Base-by-base conservation (phyloP, 2,797 vertebrate genomes). In the Enteromius treurensis region DNA sequence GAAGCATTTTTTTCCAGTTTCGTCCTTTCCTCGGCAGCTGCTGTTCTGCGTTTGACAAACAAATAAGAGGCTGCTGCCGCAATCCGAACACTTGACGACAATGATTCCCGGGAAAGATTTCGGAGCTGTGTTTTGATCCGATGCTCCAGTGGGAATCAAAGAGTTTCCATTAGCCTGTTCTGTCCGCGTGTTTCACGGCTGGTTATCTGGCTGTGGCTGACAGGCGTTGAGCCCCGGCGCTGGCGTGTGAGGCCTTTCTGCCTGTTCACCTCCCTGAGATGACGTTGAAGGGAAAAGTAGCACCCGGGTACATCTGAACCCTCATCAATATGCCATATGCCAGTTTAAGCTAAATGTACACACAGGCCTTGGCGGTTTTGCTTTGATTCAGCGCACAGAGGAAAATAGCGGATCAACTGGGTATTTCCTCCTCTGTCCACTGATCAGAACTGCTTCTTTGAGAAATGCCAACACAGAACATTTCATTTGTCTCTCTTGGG, bases 401-500 rank as follows among this genome's bases (percentile, higher is more conserved):
- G 53, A 86, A 68, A 80, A 80, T 37, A 82, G 79, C 1, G 32
- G 49, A 37, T 79, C 29, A 65, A 51, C n/a, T 9, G 5, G 4
- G 29, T 26, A 53, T 67, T 68, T 79, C 19, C 32, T 79, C 14
- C 5, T 29, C 34, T 68, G 29, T 47, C 17, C 60, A 9, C 45
- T 37, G 49, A 69, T 79, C 47, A 8, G 62, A 65, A 67, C 60
- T 58, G 15, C 26, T 65, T 73, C 65, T 67, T 65, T 42, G 34
- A 74, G 67, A 78, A 81, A 85, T 79, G 68, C 84, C 77, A 78
- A 75, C 80, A 78, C 77, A 65, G 68, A 80, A 51, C 74, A 21
- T 94, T 96, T 93, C 90, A 89, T 68, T 87, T 45, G 37, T 95
- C 93, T 95, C 93, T 93, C 93, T 92, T 93, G 86, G 94, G 94